Conservation (phyloP, 2,113 vertebrate genomes). For the Gallinago paraguaiae region DNA sequence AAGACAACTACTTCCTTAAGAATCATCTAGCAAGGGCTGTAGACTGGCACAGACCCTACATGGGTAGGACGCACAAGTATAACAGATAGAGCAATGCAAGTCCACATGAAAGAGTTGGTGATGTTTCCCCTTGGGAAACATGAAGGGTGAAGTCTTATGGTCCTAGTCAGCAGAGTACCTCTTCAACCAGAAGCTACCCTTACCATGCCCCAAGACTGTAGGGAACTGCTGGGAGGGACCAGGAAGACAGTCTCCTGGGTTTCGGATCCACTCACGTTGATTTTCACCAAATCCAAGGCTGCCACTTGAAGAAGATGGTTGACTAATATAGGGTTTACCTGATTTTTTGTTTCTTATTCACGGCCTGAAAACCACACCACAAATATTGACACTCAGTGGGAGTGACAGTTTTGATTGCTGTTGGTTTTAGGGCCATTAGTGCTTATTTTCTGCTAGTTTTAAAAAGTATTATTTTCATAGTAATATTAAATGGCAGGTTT, state of each 20-base stretch:
- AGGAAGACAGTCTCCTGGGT: background rate
- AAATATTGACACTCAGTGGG: background rate
- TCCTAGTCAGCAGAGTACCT: background rate
- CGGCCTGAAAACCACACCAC: background rate
- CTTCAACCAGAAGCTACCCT: background rate
- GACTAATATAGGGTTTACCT: background rate
- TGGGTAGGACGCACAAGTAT: background rate
- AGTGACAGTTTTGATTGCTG: background rate
- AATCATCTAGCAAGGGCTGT: background rate
- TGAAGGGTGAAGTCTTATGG: background rate
- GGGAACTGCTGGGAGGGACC: background rate
- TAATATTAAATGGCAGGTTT: background rate
- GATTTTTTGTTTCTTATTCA: background rate
- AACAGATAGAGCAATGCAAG: background rate
- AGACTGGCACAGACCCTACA: background rate
- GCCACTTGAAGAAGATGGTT: background rate
- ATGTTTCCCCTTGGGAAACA: background rate
- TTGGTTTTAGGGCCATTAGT: background rate
- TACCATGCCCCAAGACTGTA: background rate
- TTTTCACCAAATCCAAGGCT: background rate
- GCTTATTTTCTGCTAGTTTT: background rate
- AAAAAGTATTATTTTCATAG: background rate
- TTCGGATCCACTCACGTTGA: background rate
- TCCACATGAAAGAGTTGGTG: background rate
- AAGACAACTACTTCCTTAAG: background rate